Evolutionary conservation across 2,888 invertebrate genomes (phyloP), one percentile per base, ranked within the genome.

Genomic region (Minunthozetes semirufus): DNA sequence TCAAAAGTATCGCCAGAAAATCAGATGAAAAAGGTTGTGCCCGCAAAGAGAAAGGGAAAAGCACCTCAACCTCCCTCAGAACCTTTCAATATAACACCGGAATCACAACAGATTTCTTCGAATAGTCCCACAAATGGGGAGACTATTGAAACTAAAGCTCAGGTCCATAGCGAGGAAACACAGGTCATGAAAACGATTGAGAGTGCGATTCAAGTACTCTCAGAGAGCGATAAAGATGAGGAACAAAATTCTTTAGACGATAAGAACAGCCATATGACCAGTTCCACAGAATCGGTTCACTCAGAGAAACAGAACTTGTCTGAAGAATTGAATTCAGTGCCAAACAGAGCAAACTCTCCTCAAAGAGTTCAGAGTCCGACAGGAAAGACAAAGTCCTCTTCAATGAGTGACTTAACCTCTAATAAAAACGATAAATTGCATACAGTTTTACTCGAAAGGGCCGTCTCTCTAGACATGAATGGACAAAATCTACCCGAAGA

Each of bases 381-480:
- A 27, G 66, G 63, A 33, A 76, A 76, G 38, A 84, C 91, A 22
- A 90, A 89, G 83, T 90, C 91, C 1, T 89, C 91, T 0, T 91
- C 91, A 50, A 85, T 91, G 1, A 91, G 91, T 0, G 91, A 92
- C 82, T 83, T 92, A 72, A 90, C 90, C 0, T 88, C 79, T 85
- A 73, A 42, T 17, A 71, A 53, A 15, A 87, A 27, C n/a, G 73
- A 61, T 61, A 77, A 78, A 72, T 78, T 79, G 3, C 80, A 81
- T 27, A 79, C 80, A 22, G 75, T 78, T 17, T 79, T 81, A 0
- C 79, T 84, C 29, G 91, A 92, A 83, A 85, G 91, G 77, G 91
- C 92, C 0, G 90, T 91, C 81, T 91, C 91, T 80, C 84, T 92
- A 61, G 92, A 92, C 78, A 89, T 90, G 82, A 84, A 77, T 72